Evolutionary conservation across 2,113 vertebrate species (phyloP), one percentile per base, ranked within the genome.

Genomic region (Eurystomus gularis): DNA sequence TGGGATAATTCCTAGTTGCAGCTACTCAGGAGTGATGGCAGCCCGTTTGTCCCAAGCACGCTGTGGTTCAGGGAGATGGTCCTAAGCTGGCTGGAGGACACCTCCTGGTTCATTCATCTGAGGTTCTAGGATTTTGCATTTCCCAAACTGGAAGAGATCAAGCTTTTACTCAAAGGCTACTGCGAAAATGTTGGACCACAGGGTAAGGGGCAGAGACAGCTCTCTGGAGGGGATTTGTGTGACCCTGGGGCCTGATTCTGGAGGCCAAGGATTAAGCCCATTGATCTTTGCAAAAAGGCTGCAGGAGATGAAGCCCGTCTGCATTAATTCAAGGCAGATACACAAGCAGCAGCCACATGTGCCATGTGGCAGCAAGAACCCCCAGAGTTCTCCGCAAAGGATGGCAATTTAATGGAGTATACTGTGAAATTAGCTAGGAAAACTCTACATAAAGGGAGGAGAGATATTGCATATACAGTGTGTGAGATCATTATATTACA

Each of bases 401-500:
- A 96, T 93, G 93, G 95, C 19, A 87, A 95, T 97, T 97, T 88
- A 83, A 95, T 57, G 65, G 66, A 96, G 86, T 97, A 97, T 93
- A 96, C 94, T 95, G 73, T 94, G 91, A 92, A 97, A 97, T 97
- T 95, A 96, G 91, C 94, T 90, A 90, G 93, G 94, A 70, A 97
- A 97, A 92, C 78, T 92, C 80, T 73, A 92, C 97, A 35, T 31
- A 94, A 93, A 82, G 60, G 72, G 71, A 88, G 49, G 57, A 93
- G 87, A 78, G 84, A 82, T 29, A 62, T 40, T 86, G 78, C 86
- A 90, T 28, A 35, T 72, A 72, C 54, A 46, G 88, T 4, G 4
- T 79, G 94, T 88, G 96, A 96, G 94, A 96, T 94, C 96, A 96
- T 97, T 97, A 90, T 91, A 77, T 94, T 87, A 96, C 93, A 96